Evolutionary conservation across 2,797 vertebrate species (phyloP).

Genomic region (Moxostoma hubbsi): DNA sequence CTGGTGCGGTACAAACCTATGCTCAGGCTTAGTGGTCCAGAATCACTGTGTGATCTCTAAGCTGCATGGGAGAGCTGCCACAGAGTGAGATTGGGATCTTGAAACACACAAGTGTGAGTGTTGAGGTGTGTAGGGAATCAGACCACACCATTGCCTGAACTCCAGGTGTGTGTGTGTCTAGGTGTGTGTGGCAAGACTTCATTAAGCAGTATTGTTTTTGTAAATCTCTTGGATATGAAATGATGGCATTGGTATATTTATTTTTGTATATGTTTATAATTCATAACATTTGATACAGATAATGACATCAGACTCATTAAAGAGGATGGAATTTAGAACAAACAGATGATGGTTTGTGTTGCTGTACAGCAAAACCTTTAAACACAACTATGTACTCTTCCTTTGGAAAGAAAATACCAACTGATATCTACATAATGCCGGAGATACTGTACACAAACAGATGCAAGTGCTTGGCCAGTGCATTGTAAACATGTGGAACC

Average conservation of each 20-base stretch:
- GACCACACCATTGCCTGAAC: slow-evolving; percentile 12
- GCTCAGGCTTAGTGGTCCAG: slow-evolving; percentile 12
- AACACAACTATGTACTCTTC: neutral
- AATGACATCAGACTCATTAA: slow-evolving; percentile 18
- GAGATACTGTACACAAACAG: too few relatives aligned
- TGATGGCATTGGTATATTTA: neutral
- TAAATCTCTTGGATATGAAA: slow-evolving; percentile 1
- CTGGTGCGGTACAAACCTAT: slow-evolving; percentile 18
- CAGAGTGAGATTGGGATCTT: slow-evolving; percentile 37
- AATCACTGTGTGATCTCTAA: slow-evolving; percentile 40
- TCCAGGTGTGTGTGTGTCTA: neutral
- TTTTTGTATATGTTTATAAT: slow-evolving; percentile 15
- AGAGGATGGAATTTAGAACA: slow-evolving; percentile 23
- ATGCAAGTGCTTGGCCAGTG: too few relatives aligned
- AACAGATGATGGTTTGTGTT: slow-evolving; percentile 10
- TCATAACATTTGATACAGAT: slow-evolving; percentile 28
- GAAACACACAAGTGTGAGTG: neutral
- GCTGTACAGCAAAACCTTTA: neutral
- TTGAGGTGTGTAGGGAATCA: slow-evolving; percentile 42
- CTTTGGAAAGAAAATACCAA: too few relatives aligned
- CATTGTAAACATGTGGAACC: too few relatives aligned
- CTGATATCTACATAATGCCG: too few relatives aligned
- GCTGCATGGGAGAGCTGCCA: slow-evolving; percentile 41
- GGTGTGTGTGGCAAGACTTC: slow-evolving; percentile 26
- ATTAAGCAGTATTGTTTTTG: slow-evolving; percentile 1